Percentiles rank a stretch among this genome's conserved stretches.
phyloP scores from a whole-genome alignment of 2,888 invertebrate genomes.

The Troglohyphantes excavatus region DNA sequence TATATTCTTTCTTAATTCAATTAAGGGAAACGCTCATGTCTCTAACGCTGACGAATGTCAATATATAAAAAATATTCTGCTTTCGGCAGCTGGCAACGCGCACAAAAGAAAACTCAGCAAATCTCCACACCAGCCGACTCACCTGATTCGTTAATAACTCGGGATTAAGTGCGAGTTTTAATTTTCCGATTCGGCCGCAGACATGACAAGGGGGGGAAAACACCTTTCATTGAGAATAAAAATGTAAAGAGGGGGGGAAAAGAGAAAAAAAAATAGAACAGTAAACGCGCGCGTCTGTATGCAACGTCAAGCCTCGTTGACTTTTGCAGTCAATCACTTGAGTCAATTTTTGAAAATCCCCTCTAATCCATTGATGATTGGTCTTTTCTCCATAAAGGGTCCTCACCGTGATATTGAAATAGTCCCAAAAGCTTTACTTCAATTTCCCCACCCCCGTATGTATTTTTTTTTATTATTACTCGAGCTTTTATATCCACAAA shows the following conservation, averaged over 20 bases:
- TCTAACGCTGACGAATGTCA: no score
- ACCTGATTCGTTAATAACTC: conserved; percentile 59
- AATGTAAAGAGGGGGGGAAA: neutral
- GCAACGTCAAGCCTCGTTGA: conserved; percentile 62
- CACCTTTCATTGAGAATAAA: conserved; percentile 33
- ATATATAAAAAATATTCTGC: conserved; percentile 3
- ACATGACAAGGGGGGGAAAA: neutral
- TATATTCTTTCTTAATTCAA: no score
- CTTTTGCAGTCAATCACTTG: conserved; percentile 58
- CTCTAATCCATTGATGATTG: conserved; percentile 62
- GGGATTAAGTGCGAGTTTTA: conserved; percentile 57
- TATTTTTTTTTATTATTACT: conserved; percentile 28
- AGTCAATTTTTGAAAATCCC: conserved; percentile 58
- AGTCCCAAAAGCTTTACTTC: conserved; percentile 18
- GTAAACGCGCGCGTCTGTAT: conserved; percentile 1
- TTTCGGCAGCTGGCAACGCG: neutral
- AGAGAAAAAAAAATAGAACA: neutral
- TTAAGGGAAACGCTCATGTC: no score
- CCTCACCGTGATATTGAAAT: conserved; percentile 34
- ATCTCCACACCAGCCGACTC: neutral
- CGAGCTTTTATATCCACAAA: neutral
- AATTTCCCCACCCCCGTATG: neutral
- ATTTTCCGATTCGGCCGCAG: conserved; percentile 15
- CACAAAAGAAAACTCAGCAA: conserved; percentile 17
- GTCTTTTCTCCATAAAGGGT: conserved; percentile 15